Conservation (phyloP, 2,113 vertebrate genomes). For the Mixornis gularis region DNA sequence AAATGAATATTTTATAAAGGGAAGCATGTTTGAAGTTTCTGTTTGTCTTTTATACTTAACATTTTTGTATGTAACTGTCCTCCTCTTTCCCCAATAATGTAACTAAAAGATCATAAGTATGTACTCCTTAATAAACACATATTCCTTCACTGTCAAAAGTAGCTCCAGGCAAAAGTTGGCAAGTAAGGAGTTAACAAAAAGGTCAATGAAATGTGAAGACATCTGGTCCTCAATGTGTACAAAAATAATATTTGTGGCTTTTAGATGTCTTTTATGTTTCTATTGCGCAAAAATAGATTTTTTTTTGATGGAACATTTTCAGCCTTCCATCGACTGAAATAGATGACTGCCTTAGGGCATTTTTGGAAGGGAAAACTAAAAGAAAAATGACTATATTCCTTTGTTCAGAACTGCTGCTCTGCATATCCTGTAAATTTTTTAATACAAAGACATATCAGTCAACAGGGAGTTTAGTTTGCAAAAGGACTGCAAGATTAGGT, state of each 20-base stretch:
- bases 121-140: conserved; percentile 12
- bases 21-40: not conserved
- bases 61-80: not conserved
- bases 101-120: not conserved
- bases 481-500: not conserved
- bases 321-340: conserved; percentile 57
- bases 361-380: conserved; percentile 47
- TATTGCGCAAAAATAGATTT: conserved; percentile 49
- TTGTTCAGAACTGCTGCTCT: conserved; percentile 19
- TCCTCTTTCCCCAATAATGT: not conserved
- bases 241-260: conserved; percentile 52
- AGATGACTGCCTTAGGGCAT: conserved; percentile 63
- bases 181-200: conserved; percentile 61
- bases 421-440: conserved; percentile 12
- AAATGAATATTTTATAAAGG: not conserved
- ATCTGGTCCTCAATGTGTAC: conserved; percentile 41
- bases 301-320: conserved; percentile 62
- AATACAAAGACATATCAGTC: not conserved
- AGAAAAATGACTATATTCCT: not conserved
- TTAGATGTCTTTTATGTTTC: conserved; percentile 57
- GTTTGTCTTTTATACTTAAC: not conserved
- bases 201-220: conserved; percentile 54
- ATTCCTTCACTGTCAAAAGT: conserved; percentile 23
- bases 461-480: not conserved
- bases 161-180: conserved; percentile 47